phyloP scores from a whole-genome alignment of 2,888 invertebrate genomes.

The Cylindroiulus punctatus region DNA sequence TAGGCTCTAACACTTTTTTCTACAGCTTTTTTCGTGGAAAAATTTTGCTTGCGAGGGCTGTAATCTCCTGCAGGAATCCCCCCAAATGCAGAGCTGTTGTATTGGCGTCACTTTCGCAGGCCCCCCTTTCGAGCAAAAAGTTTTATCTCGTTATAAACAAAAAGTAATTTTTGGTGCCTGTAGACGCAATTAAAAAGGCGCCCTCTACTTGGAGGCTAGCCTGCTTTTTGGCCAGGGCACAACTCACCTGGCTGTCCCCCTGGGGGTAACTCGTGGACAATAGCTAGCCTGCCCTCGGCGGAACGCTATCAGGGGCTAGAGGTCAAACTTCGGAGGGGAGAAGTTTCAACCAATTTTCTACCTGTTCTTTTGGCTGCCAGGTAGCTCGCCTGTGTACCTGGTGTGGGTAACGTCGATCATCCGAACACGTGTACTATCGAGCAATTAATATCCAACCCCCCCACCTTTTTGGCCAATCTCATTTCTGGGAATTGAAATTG shows the following conservation, averaged over 20 bases:
- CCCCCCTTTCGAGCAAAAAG: not conserved
- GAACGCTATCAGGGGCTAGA: conserved; percentile 18
- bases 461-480: not conserved
- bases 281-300: not conserved
- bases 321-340: conserved; percentile 43
- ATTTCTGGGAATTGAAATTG: not conserved
- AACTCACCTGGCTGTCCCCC: conserved; percentile 35
- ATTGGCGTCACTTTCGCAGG: conserved; percentile 19
- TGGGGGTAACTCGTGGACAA: conserved; percentile 21
- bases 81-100: conserved; percentile 2
- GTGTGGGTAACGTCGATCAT: not conserved
- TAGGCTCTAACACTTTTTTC: too few relatives aligned
- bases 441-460: not conserved
- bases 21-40: too few relatives aligned
- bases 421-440: not conserved
- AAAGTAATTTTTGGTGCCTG: conserved; percentile 5
- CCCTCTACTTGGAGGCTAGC: not conserved
- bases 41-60: not conserved
- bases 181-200: conserved; percentile 35
- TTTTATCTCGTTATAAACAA: conserved; percentile 3
- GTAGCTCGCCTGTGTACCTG: conserved; percentile 7
- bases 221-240: not conserved
- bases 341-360: not conserved
- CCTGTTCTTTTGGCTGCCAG: not conserved
- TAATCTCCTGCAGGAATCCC: conserved; percentile 5